phyloP scores from a whole-genome alignment of 2,888 invertebrate genomes.

The Phengaris arion region DNA sequence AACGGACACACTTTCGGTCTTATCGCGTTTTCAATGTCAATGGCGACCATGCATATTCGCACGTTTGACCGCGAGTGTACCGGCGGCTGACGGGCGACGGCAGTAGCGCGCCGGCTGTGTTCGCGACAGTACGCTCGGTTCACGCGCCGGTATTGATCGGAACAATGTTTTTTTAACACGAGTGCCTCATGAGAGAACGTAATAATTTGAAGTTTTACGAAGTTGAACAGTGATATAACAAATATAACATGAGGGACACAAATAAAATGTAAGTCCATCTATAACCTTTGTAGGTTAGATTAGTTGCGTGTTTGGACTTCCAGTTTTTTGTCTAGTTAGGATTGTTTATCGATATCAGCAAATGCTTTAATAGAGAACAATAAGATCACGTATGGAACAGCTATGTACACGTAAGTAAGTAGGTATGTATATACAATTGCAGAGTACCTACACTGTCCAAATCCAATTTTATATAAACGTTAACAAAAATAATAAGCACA shows the following conservation, averaged over 20 bases:
- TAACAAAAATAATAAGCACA: too few species aligned
- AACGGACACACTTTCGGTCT: neutral
- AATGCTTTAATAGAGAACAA: neutral
- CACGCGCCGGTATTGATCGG: neutral
- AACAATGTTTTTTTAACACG: conserved; percentile 1
- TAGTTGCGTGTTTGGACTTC: neutral
- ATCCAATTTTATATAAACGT: too few species aligned
- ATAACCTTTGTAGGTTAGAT: neutral
- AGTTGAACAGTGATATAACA: neutral
- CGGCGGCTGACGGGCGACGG: accelerated
- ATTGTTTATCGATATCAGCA: neutral
- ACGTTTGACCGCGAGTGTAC: conserved; percentile 6
- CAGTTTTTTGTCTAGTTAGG: neutral
- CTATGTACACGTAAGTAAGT: too few species aligned
- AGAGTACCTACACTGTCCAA: too few species aligned
- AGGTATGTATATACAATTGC: too few species aligned
- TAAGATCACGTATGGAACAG: neutral
- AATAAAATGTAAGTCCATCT: conserved; percentile 34
- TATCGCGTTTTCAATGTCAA: conserved; percentile 11
- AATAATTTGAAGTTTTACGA: neutral
- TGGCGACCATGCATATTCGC: neutral
- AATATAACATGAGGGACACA: conserved; percentile 38
- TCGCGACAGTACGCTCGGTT: neutral
- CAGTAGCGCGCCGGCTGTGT: conserved; percentile 6
- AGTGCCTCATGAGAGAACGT: neutral